A percentile compares a stretch with the other conserved stretches of the same genome.
These are phyloP conservation scores for Ephialtes manifestator DNA, from an alignment of 2,888 invertebrate species.

Conservation along the genomic window DNA sequence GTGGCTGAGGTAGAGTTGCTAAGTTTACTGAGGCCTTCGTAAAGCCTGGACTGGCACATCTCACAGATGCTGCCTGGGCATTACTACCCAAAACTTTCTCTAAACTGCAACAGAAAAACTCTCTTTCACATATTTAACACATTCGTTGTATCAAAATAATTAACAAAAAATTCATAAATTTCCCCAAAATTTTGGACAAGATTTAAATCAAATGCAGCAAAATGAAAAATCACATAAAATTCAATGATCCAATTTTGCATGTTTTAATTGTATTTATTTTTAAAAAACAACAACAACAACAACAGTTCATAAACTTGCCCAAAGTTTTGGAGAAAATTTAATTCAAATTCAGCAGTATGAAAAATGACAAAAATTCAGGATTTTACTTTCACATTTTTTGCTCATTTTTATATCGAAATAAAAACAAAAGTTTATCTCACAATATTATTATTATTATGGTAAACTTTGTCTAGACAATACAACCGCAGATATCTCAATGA, in stretches of 20 bases:
- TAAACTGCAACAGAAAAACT: constrained; percentile 44
- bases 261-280: too few relatives aligned
- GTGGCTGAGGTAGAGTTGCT: constrained; percentile 17
- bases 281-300: too few relatives aligned
- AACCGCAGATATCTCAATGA: background rate
- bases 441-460: background rate
- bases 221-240: too few relatives aligned
- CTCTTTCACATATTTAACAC: background rate
- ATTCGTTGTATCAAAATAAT: too few relatives aligned
- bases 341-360: background rate
- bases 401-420: background rate
- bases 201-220: too few relatives aligned
- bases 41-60: constrained; percentile 81
- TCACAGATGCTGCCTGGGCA: constrained; percentile 80
- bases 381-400: background rate
- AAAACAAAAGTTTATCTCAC: background rate
- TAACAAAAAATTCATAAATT: too few relatives aligned
- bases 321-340: background rate
- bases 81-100: constrained; percentile 76
- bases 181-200: too few relatives aligned
- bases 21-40: constrained; percentile 61
- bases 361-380: background rate
- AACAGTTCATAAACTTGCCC: too few relatives aligned
- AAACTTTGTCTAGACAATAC: background rate
- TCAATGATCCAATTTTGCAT: too few relatives aligned